Base-by-base conservation (phyloP, 2,888 invertebrate species). In the Lypha dubia region DNA sequence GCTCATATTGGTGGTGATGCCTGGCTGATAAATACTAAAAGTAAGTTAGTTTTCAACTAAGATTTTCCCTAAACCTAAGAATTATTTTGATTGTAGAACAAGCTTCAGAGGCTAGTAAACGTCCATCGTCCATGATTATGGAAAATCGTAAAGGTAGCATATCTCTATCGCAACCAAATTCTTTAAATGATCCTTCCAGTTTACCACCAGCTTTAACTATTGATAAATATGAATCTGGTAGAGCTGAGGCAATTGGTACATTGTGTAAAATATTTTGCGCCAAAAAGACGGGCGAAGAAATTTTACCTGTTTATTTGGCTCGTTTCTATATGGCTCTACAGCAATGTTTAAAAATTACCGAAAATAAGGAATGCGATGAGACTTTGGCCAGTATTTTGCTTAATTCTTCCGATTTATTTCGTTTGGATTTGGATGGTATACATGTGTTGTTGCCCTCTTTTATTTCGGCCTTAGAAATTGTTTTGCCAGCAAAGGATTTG, bases 261-360 rank as follows among this genome's bases (percentile, higher is more conserved):
- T 93, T 99, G 24, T 99, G 99, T 92, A 94, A 98, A 88, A 98
- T 99, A 90, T 96, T 99, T 91, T 98, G 98, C 92, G 96, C 98
- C 0, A 98, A 98, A 93, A 98, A 97, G 92, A 97, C 98, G 1
- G 97, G 97, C 51, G 91, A 92, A 75, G 96, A 96, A 90, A 97
- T 99, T 88, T 93, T 97, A 73, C 97, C 98, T 0, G 96, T 96
- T 1, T 99, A 99, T 93, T 93, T 98, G 88, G 97, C 98, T 11
- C 94, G 99, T 65, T 98, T 98, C 93, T 98, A 98, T 92, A 95
- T 98, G 89, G 97, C 98, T 5, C 93, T 99, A 86, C 96, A 96
- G 88, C 97, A 97, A 91, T 98, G 98, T 0, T 94, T 98, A 24
- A 93, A 95, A 88, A 94, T 95, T 87, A 93, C 94, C 65, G 94